Evolutionary conservation across 2,888 invertebrate genomes (phyloP).

Genomic region (Dryobotodes eremita): DNA sequence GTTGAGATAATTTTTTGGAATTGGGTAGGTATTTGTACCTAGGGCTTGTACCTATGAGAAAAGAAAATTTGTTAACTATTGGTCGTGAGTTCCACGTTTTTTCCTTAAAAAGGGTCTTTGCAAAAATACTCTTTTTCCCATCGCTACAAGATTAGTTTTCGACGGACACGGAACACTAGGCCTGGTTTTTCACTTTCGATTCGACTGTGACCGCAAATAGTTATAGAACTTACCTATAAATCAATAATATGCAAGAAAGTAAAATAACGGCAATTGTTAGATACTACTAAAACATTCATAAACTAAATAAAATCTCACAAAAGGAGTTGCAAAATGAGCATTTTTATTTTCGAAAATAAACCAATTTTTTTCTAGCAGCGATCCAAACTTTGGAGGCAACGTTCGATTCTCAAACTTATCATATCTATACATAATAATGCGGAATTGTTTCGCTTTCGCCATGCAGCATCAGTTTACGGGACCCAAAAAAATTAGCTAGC

Average conservation of each 20-base stretch:
- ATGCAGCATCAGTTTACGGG: background rate
- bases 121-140: background rate
- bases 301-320: background rate
- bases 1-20: background rate
- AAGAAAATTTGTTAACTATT: background rate
- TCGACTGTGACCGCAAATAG: conserved; percentile 39
- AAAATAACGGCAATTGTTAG: conserved; percentile 1
- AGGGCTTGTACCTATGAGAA: background rate
- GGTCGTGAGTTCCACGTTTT: background rate
- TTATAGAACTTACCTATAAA: conserved; percentile 14
- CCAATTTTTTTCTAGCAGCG: background rate
- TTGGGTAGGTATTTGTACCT: no score
- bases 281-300: background rate
- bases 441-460: no score
- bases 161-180: conserved; percentile 40
- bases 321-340: background rate
- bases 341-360: background rate
- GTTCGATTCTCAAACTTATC: background rate
- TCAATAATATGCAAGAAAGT: conserved; percentile 36
- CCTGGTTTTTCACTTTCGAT: conserved; percentile 47
- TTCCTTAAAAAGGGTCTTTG: background rate
- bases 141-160: background rate
- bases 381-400: background rate
- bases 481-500: conserved; percentile 21
- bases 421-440: no score